Evolutionary conservation across 2,888 invertebrate species (phyloP).

Genomic region (Isoperla grammatica): DNA sequence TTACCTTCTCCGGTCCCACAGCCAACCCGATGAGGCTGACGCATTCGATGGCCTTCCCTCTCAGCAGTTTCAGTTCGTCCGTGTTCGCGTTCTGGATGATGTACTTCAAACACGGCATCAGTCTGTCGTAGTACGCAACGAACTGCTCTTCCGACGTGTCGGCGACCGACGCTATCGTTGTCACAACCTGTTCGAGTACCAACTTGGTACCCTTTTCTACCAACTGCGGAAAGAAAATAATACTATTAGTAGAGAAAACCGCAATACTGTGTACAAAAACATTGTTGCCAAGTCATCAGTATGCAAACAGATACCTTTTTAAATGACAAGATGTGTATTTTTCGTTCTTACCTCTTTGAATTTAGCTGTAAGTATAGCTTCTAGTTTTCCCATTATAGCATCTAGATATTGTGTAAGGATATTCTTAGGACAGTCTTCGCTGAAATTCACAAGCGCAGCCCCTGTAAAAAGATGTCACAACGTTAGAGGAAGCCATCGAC

Average conservation of each 20-base stretch:
- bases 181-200: conserved; percentile 97
- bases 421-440: conserved; percentile 96
- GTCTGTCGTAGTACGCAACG: conserved; percentile 86
- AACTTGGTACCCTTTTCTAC: conserved; percentile 92
- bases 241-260: background rate
- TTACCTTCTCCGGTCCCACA: conserved; percentile 44
- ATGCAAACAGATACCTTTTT: too few relatives aligned
- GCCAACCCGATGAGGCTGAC: conserved; percentile 88
- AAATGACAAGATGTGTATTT: too few relatives aligned
- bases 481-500: too few relatives aligned
- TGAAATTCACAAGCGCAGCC: conserved; percentile 98
- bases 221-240: conserved; percentile 47
- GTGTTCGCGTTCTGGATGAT: conserved; percentile 92
- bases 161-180: conserved; percentile 96
- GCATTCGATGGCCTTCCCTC: conserved; percentile 98
- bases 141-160: conserved; percentile 98
- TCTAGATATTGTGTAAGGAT: conserved; percentile 88
- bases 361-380: conserved; percentile 82
- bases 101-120: conserved; percentile 92
- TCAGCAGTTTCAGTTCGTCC: conserved; percentile 79
- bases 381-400: conserved; percentile 84
- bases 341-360: conserved; percentile 73
- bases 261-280: too few relatives aligned
- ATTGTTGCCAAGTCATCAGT: too few relatives aligned
- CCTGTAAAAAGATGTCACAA: conserved; percentile 55